Evolutionary conservation across 2,888 invertebrate genomes (phyloP).

Genomic region (Catotricha subobsoleta): DNA sequence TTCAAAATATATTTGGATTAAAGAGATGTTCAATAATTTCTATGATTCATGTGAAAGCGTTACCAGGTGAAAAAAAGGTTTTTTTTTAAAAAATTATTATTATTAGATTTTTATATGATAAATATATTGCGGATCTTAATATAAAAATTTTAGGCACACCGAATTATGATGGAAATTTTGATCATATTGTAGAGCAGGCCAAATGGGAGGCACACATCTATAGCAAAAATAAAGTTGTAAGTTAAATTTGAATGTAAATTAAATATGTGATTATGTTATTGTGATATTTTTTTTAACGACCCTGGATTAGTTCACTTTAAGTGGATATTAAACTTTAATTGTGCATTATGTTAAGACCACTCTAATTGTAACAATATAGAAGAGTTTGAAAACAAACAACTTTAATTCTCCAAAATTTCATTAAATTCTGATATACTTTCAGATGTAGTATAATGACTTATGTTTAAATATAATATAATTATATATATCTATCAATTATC

Average conservation of each 20-base stretch:
- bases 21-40: constrained; percentile 39
- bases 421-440: background rate
- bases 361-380: no score
- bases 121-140: background rate
- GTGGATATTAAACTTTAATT: no score
- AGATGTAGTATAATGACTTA: background rate
- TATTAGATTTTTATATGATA: background rate
- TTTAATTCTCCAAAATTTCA: background rate
- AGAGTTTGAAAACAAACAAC: no score
- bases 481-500: background rate
- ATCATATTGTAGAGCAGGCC: constrained; percentile 37
- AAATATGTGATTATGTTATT: no score
- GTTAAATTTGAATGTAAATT: constrained; percentile 13
- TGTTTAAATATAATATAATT: background rate
- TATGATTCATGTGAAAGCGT: constrained; percentile 50
- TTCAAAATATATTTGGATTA: constrained; percentile 28
- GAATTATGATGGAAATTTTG: constrained; percentile 33
- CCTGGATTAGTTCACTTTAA: no score
- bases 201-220: constrained; percentile 43
- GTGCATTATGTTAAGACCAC: no score
- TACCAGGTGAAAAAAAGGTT: constrained; percentile 48
- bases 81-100: background rate
- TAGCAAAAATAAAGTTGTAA: constrained; percentile 36
- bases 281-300: no score
- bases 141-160: constrained; percentile 54